A percentile compares a stretch with the other conserved stretches of the same genome.
Conservation (phyloP, 2,113 vertebrate genomes). For the Lanius collurio region DNA sequence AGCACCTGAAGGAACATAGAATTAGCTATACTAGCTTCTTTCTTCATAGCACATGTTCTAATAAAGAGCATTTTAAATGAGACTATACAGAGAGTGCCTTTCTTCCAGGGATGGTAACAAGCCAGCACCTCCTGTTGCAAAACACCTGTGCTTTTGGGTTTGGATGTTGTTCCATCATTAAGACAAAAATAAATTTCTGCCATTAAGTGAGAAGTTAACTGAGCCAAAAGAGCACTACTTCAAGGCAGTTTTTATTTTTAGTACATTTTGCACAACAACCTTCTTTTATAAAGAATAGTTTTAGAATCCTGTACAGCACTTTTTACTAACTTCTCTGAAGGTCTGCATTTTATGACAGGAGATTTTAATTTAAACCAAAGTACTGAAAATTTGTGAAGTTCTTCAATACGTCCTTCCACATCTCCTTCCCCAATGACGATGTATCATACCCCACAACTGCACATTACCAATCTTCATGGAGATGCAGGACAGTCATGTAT, state of each 20-base stretch:
- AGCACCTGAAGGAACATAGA: not conserved
- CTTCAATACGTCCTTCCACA: not conserved
- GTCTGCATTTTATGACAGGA: not conserved
- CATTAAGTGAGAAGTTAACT: not conserved
- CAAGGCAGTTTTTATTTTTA: not conserved
- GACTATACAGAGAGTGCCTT: not conserved
- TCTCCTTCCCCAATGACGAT: not conserved
- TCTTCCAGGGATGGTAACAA: not conserved
- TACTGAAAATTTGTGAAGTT: not conserved
- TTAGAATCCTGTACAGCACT: not conserved
- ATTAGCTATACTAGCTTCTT: not conserved
- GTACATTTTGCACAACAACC: not conserved
- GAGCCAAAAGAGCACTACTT: not conserved
- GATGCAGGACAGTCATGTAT: fast-evolving
- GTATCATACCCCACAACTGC: not conserved
- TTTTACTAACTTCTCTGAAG: not conserved
- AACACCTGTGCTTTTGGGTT: not conserved
- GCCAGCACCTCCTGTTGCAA: not conserved
- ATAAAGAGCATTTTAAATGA: not conserved
- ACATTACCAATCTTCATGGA: not conserved
- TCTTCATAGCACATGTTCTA: not conserved
- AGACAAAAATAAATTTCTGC: not conserved
- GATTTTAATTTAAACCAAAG: not conserved
- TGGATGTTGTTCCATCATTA: not conserved
- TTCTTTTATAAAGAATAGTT: not conserved